These are phyloP conservation scores for Lucilia cuprina DNA, from an alignment of 1,140 invertebrate species.

Conservation along the genomic window DNA sequence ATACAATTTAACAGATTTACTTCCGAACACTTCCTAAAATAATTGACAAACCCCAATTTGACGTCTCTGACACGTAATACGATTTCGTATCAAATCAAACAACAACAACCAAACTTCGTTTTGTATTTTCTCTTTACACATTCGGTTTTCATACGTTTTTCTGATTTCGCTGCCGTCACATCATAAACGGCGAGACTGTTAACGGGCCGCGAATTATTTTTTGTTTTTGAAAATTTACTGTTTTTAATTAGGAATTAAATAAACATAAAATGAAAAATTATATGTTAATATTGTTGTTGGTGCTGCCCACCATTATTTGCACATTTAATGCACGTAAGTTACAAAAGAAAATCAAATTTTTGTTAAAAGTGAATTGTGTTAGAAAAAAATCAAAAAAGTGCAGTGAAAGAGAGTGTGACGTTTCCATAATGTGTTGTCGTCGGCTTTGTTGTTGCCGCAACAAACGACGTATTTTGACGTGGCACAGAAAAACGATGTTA, in stretches of 20 bases:
- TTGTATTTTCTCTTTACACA: slow-evolving; percentile 33
- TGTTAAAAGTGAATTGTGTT: background rate
- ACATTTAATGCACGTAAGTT: slow-evolving; percentile 68
- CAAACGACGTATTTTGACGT: slow-evolving; percentile 42
- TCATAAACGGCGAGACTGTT: slow-evolving; percentile 44
- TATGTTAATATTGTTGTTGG: slow-evolving; percentile 66
- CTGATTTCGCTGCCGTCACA: slow-evolving; percentile 42
- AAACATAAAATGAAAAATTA: slow-evolving; percentile 66
- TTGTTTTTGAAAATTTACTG: slow-evolving; percentile 11
- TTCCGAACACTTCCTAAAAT: slow-evolving; percentile 34
- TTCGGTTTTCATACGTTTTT: slow-evolving; percentile 47
- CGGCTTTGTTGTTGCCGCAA: slow-evolving; percentile 35
- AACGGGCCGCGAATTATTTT: slow-evolving; percentile 40
- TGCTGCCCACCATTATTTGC: slow-evolving; percentile 67
- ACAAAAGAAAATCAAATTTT: background rate
- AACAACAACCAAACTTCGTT: slow-evolving; percentile 43
- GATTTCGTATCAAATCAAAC: slow-evolving; percentile 35
- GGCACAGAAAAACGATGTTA: slow-evolving; percentile 23
- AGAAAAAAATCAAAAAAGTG: background rate
- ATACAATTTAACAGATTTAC: background rate
- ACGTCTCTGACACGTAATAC: slow-evolving; percentile 54
- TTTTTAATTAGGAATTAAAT: slow-evolving; percentile 23
- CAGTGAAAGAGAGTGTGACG: slow-evolving; percentile 2
- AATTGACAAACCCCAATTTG: slow-evolving; percentile 26
- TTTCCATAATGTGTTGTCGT: background rate